Conservation (phyloP, 2,888 invertebrate species). For the Caenorhabditis angaria region DNA sequence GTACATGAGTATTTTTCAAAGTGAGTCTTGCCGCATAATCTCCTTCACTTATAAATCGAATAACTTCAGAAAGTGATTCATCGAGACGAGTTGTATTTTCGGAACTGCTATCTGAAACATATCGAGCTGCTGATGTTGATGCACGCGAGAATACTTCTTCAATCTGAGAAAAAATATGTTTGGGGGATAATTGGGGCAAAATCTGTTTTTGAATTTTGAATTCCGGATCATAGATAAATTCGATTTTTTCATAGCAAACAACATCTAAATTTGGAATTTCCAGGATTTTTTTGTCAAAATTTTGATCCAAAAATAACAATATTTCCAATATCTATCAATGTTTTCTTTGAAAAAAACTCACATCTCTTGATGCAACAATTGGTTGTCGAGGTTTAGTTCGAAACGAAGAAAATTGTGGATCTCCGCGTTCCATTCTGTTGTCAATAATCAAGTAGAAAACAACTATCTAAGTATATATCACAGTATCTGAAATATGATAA, state of each 20-base stretch:
- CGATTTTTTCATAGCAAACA: too few relatives aligned
- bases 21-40: slow-evolving; percentile 48
- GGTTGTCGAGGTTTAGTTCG: not conserved
- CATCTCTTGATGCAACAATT: not conserved
- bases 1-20: slow-evolving; percentile 23
- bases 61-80: slow-evolving; percentile 48
- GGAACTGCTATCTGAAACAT: slow-evolving; percentile 39
- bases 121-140: slow-evolving; percentile 46
- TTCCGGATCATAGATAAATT: too few relatives aligned
- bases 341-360: too few relatives aligned
- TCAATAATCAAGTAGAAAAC: not conserved
- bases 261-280: too few relatives aligned
- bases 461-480: not conserved
- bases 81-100: slow-evolving; percentile 48
- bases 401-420: not conserved
- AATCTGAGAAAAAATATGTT: slow-evolving; percentile 9
- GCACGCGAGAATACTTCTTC: slow-evolving; percentile 38
- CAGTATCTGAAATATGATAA: not conserved
- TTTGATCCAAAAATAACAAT: too few relatives aligned
- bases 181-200: too few relatives aligned
- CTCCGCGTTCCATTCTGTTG: not conserved
- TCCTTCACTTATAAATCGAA: slow-evolving; percentile 30
- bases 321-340: too few relatives aligned
- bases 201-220: too few relatives aligned
- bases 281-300: too few relatives aligned